Base-by-base conservation (phyloP, 2,888 invertebrate species). In the Andrena marginata region DNA sequence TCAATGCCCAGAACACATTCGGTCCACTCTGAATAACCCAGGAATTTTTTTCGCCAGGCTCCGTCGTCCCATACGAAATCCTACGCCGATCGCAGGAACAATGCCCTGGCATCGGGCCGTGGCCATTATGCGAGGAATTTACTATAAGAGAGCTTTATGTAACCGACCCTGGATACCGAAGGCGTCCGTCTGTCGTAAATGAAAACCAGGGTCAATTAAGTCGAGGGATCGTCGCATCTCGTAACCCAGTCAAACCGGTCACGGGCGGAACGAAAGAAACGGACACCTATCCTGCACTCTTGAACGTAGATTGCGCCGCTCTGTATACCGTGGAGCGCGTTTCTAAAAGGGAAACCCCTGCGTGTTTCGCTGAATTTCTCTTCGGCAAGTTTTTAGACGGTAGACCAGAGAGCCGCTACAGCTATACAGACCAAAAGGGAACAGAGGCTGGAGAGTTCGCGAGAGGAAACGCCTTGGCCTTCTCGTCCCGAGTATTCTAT, bases 361-460 rank as follows among this genome's bases (percentile, higher is more conserved):
- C 84, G 89, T 84, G 69, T 88, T 89, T 89, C 89, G 89, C 87
- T 89, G 89, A 89, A 89, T 82, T 84, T 89, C 89, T 88, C 87
- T 78, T 85, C 84, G 84, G 82, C 88, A 85, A 89, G 89, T 89
- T 89, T 89, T 89, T 89, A 89, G 85, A 63, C 67, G 54, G 59
- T 77, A 78, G 85, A 82, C 80, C 84, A 68, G 85, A 72, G 86
- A 80, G 81, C 82, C 60, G 77, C 59, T 77, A 56, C 64, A 49
- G 67, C 81, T 69, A 59, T 16, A 51, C 82, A 62, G 77, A 85
- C 85, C 84, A 85, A 87, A 87, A 84, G 84, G 78, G 80, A 88
- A 87, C 72, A 75, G 42, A 65, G 62, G 56, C 67, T 56, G 42
- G 67, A 56, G 83, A 74, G 82, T 67, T 75, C 69, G 81, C 77